A percentile compares a stretch with the other conserved stretches of the same genome.
Conservation (phyloP, 1,140 invertebrate genomes). For the Pseudomyrmex gracilis region DNA sequence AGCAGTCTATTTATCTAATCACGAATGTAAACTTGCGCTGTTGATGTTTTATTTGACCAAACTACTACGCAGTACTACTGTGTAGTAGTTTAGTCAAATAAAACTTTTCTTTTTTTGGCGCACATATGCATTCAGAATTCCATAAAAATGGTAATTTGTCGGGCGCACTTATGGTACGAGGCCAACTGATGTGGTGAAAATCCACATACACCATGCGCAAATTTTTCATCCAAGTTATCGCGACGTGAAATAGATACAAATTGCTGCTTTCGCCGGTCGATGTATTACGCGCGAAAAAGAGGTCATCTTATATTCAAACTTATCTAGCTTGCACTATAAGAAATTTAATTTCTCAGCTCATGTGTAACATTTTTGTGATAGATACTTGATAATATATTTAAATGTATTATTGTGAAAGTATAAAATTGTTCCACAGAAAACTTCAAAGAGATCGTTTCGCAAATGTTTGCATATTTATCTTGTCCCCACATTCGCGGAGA, state of each 20-base stretch:
- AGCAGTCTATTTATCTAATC: background rate
- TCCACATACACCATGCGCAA: background rate
- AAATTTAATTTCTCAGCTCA: slow-evolving; percentile 53
- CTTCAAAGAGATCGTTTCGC: background rate
- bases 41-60: slow-evolving; percentile 7
- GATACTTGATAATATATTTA: slow-evolving; percentile 3
- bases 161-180: slow-evolving; percentile 45
- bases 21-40: background rate
- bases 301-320: slow-evolving; percentile 31
- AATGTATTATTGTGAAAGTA: slow-evolving; percentile 19
- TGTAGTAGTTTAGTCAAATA: too few species aligned
- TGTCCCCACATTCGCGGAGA: background rate
- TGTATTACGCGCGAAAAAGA: slow-evolving; percentile 6
- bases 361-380: slow-evolving; percentile 5
- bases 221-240: slow-evolving; percentile 46
- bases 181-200: slow-evolving; percentile 53
- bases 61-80: too few species aligned
- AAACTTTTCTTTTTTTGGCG: slow-evolving; percentile 5
- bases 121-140: slow-evolving; percentile 29
- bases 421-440: background rate
- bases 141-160: slow-evolving; percentile 69
- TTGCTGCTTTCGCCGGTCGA: slow-evolving; percentile 6
- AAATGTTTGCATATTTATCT: slow-evolving; percentile 1
- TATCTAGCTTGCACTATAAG: background rate
- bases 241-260: slow-evolving; percentile 27